Evolutionary conservation across 2,888 invertebrate species (phyloP).

Genomic region (Iselma pallidipennis): DNA sequence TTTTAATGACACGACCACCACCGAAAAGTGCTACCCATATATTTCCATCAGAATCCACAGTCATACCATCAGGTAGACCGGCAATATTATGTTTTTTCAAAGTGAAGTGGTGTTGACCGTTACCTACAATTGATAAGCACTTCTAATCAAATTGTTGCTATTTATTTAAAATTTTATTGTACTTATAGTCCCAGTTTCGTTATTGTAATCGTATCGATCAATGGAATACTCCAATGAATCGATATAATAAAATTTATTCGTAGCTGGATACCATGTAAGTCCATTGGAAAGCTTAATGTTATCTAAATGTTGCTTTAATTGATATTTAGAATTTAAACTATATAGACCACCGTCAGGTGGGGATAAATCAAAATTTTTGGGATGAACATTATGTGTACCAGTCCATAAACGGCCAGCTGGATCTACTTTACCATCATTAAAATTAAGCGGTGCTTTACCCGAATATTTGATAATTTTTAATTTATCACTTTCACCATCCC

Average conservation of each 20-base stretch:
- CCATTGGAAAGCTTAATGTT: constrained; percentile 60
- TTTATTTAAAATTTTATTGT: constrained; percentile 6
- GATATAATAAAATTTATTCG: constrained; percentile 72
- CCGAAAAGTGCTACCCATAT: constrained; percentile 75
- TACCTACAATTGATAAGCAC: constrained; percentile 53
- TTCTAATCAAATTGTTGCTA: background rate
- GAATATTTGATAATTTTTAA: constrained; percentile 56
- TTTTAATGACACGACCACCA: constrained; percentile 61
- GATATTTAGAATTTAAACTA: constrained; percentile 14
- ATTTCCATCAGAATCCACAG: constrained; percentile 73
- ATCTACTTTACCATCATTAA: constrained; percentile 80
- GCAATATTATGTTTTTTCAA: constrained; percentile 49
- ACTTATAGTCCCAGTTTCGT: constrained; percentile 56
- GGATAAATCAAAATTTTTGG: background rate
- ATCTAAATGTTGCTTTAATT: constrained; percentile 24
- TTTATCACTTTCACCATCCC: constrained; percentile 63
- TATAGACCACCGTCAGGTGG: constrained; percentile 21
- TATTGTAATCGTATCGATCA: constrained; percentile 69
- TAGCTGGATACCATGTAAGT: constrained; percentile 70
- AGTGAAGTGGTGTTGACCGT: constrained; percentile 61
- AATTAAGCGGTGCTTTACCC: constrained; percentile 58
- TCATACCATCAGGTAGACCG: constrained; percentile 71
- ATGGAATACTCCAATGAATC: constrained; percentile 68
- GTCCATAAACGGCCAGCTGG: constrained; percentile 70
- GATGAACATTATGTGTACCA: constrained; percentile 52